These are phyloP conservation scores for Psammodynastes pulverulentus DNA, from an alignment of 2,113 vertebrate species.

Conservation along the genomic window DNA sequence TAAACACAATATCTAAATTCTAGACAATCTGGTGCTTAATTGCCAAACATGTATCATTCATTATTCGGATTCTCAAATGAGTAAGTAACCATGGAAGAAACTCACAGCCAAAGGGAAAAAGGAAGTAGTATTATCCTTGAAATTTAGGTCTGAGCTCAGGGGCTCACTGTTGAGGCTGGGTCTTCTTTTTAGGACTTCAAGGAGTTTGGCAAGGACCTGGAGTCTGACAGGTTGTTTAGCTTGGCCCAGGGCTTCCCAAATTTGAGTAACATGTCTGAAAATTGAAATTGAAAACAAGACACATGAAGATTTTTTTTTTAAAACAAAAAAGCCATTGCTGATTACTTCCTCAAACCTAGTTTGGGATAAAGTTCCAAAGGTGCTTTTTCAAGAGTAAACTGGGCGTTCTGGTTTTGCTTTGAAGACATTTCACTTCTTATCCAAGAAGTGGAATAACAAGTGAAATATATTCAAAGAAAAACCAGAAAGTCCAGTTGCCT, in stretches of 20 bases:
- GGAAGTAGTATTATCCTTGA: rapidly evolving
- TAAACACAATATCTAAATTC: not conserved
- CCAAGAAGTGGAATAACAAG: too few species aligned
- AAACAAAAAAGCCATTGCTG: rapidly evolving
- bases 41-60: not conserved
- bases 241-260: conserved; percentile 16
- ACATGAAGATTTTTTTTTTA: rapidly evolving
- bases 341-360: not conserved
- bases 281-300: not conserved
- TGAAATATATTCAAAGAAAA: too few species aligned
- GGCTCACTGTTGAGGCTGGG: not conserved
- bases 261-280: conserved; percentile 8
- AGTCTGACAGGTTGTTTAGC: not conserved
- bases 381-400: too few species aligned
- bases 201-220: conserved; percentile 9
- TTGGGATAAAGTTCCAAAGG: not conserved
- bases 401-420: too few species aligned
- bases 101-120: conserved; percentile 7
- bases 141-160: conserved; percentile 4
- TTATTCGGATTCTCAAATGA: not conserved
- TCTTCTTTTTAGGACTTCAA: conserved; percentile 1
- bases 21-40: not conserved
- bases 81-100: conserved; percentile 15
- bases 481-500: too few species aligned
- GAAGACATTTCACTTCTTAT: too few species aligned